Conservation (phyloP, 2,888 invertebrate genomes). For the Hirtodrosophila histrioides region DNA sequence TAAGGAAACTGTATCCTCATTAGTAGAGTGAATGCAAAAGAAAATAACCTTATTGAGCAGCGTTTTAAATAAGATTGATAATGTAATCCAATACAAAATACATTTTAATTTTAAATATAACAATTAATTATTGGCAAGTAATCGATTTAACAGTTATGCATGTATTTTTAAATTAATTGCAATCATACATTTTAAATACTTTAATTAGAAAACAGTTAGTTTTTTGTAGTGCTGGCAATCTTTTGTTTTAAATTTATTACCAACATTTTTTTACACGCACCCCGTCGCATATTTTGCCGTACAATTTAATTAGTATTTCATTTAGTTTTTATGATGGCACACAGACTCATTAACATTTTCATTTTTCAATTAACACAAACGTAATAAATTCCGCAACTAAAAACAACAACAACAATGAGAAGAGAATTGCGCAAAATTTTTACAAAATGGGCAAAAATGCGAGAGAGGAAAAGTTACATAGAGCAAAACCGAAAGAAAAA, state of each 20-base stretch:
- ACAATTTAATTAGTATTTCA: constrained; percentile 77
- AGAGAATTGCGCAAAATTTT: constrained; percentile 50
- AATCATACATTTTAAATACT: constrained; percentile 1
- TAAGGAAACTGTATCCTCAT: no score
- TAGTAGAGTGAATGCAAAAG: no score
- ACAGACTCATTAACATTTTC: constrained; percentile 79
- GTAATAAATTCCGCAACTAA: constrained; percentile 72
- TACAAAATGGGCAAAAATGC: constrained; percentile 65
- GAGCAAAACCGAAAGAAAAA: constrained; percentile 60
- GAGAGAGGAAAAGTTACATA: constrained; percentile 38
- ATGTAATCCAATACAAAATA: no score
- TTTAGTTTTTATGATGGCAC: constrained; percentile 69
- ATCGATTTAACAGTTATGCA: no score
- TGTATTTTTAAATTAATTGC: neutral
- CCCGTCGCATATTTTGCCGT: constrained; percentile 33
- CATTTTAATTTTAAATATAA: no score
- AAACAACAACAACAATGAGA: constrained; percentile 23
- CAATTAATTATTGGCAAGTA: no score
- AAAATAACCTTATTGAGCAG: no score
- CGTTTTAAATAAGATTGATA: no score
- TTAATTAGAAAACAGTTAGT: neutral
- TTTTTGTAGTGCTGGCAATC: constrained; percentile 12
- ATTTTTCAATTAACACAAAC: constrained; percentile 81
- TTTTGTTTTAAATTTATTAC: neutral
- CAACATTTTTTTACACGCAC: constrained; percentile 6